These are phyloP conservation scores for Hoplodrina ambigua DNA, from an alignment of 2,888 invertebrate genomes.

Conservation along the genomic window DNA sequence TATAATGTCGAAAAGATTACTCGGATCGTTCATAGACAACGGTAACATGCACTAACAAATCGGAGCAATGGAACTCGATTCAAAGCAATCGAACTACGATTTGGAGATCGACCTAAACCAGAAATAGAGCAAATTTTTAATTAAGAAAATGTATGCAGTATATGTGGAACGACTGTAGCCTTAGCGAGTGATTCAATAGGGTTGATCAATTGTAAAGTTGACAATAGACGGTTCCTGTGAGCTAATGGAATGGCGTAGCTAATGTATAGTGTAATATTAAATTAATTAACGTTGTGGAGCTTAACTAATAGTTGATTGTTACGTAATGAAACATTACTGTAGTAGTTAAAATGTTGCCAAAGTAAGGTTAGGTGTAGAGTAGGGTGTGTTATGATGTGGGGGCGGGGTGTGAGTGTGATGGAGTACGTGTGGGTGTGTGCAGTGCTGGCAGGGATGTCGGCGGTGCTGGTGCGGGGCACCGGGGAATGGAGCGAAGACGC, in stretches of 20 bases:
- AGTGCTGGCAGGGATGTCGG: conserved; percentile 74
- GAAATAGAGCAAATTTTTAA: conserved; percentile 50
- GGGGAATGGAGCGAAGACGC: conserved; percentile 89
- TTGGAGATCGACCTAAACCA: conserved; percentile 22
- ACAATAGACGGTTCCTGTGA: conserved; percentile 63
- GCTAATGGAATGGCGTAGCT: conserved; percentile 53
- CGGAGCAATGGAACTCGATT: conserved; percentile 45
- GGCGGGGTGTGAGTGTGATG: conserved; percentile 65
- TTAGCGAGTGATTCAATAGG: conserved; percentile 55
- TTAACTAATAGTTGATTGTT: conserved; percentile 53
- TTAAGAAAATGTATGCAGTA: conserved; percentile 58
- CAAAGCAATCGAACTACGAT: conserved; percentile 34
- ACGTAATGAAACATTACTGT: conserved; percentile 47
- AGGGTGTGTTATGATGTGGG: conserved; percentile 62
- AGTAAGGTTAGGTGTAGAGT: conserved; percentile 58
- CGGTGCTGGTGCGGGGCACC: conserved; percentile 78
- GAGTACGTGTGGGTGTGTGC: conserved; percentile 72
- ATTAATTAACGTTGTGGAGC: conserved; percentile 56
- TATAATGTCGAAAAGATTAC: conserved; percentile 74
- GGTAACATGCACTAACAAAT: conserved; percentile 53
- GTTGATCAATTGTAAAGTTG: conserved; percentile 59
- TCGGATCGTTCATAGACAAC: conserved; percentile 56
- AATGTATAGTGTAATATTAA: conserved; percentile 59
- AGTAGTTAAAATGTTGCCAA: conserved; percentile 64
- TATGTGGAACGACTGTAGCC: conserved; percentile 37